Conservation (phyloP, 2,113 vertebrate species). For the Pristiophorus japonicus region DNA sequence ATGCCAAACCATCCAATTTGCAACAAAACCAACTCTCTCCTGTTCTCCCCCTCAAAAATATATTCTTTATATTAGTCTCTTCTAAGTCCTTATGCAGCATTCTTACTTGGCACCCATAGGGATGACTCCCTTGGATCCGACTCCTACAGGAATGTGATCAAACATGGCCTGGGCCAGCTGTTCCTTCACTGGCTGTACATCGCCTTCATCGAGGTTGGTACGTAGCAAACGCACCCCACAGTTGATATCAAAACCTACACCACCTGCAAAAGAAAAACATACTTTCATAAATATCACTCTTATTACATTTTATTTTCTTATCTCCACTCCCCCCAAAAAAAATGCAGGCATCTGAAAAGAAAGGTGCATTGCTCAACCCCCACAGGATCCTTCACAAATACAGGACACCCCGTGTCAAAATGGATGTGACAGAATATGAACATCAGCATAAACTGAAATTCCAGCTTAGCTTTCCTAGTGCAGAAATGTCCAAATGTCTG, state of each 20-base stretch:
- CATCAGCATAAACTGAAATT: background rate
- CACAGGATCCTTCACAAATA: background rate
- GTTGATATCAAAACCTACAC: conserved; percentile 96
- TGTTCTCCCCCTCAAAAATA: background rate
- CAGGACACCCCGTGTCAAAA: background rate
- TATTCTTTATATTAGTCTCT: background rate
- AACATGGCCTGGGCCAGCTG: conserved; percentile 94
- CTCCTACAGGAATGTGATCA: conserved; percentile 94
- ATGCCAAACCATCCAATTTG: no score
- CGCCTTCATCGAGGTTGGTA: conserved; percentile 88
- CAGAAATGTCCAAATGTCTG: background rate
- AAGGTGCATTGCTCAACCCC: background rate
- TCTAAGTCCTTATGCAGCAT: background rate
- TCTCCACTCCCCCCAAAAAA: no score
- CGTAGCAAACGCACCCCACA: conserved; percentile 89
- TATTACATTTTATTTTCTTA: background rate
- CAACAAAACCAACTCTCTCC: background rate
- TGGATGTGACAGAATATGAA: background rate
- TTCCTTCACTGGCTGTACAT: conserved; percentile 95
- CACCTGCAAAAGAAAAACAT: conserved; percentile 58
- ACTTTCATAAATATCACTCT: background rate
- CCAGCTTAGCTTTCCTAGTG: background rate
- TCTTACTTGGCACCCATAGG: conserved; percentile 95
- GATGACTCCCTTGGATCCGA: conserved; percentile 94
- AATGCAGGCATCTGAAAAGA: background rate